A percentile compares a stretch with the other conserved stretches of the same genome.
phyloP scores from a whole-genome alignment of 2,113 vertebrate species.

The Scytalopus superciliaris region DNA sequence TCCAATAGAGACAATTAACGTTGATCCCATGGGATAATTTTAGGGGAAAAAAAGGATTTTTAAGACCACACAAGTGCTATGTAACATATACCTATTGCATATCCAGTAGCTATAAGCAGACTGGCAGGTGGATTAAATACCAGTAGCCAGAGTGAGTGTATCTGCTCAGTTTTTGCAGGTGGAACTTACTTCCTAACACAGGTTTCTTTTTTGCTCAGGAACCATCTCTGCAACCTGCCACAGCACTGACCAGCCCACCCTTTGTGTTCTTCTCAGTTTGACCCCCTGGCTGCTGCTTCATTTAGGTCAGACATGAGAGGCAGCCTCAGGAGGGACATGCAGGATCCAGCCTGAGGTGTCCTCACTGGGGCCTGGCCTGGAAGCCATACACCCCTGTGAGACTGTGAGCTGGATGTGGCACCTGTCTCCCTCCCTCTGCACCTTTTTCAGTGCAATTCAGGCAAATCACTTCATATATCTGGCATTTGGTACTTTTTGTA shows the following conservation, averaged over 20 bases:
- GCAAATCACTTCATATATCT: not conserved
- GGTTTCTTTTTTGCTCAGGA: not conserved
- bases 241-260: not conserved
- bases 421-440: not conserved
- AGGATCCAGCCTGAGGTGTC: not conserved
- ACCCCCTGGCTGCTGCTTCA: not conserved
- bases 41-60: not conserved
- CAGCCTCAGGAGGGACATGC: fast-evolving
- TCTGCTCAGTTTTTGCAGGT: not conserved
- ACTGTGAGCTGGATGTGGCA: not conserved
- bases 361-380: not conserved
- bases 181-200: not conserved
- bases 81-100: not conserved
- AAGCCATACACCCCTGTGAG: not conserved
- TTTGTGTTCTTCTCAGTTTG: not conserved
- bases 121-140: not conserved
- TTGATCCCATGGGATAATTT: not conserved
- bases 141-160: not conserved
- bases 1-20: not conserved
- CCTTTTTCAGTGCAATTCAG: not conserved
- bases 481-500: not conserved
- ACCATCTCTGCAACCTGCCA: not conserved
- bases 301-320: not conserved
- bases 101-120: not conserved
- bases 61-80: not conserved